Percentiles rank a stretch among this genome's conserved stretches.
Conservation (phyloP, 2,113 vertebrate genomes). For the Vulpes ferrilata region DNA sequence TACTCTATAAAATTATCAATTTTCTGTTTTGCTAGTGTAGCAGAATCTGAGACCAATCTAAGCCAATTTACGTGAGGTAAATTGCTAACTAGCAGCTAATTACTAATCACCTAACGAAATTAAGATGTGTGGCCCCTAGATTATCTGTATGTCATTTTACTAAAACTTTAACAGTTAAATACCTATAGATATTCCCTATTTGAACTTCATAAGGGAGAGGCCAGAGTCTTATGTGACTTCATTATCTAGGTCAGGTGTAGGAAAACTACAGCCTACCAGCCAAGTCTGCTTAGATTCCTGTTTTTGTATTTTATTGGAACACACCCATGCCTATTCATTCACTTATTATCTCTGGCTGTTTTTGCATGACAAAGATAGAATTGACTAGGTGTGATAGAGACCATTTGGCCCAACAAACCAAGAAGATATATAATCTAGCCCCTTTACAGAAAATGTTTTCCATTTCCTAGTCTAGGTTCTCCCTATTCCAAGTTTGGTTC, state of each 20-base stretch:
- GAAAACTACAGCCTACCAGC: background rate
- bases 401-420: background rate
- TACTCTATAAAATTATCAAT: background rate
- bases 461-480: background rate
- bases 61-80: background rate
- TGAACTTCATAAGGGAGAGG: background rate
- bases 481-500: background rate
- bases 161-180: background rate
- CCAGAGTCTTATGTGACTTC: background rate
- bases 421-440: background rate
- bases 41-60: background rate
- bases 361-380: background rate
- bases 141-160: background rate
- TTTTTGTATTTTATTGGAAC: conserved; percentile 39
- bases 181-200: background rate
- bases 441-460: background rate
- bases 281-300: background rate
- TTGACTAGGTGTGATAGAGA: background rate
- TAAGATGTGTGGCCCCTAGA: background rate
- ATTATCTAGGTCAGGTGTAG: background rate
- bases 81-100: background rate
- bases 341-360: background rate
- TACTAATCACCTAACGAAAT: background rate
- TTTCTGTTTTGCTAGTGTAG: conserved; percentile 1
- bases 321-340: background rate